phyloP scores from a whole-genome alignment of 2,888 invertebrate species.

The Holacanthella duospinosa region DNA sequence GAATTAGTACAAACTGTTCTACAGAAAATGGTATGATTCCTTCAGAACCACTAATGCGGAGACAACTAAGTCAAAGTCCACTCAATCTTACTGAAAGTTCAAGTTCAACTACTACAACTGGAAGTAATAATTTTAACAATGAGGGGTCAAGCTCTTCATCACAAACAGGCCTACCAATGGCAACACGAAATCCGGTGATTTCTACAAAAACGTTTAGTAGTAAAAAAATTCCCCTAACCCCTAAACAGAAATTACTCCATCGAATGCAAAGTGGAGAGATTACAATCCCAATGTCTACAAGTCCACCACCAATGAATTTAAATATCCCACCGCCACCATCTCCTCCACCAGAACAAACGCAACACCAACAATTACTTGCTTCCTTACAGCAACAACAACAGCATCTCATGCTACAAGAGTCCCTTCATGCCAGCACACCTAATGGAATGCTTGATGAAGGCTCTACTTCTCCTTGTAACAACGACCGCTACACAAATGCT shows the following conservation, averaged over 20 bases:
- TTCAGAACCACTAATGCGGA: background rate
- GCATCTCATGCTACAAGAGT: background rate
- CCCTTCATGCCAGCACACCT: background rate
- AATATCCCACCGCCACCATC: background rate
- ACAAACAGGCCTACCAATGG: background rate
- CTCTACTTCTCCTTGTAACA: background rate
- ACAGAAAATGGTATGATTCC: background rate
- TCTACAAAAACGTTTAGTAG: background rate
- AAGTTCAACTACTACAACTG: background rate
- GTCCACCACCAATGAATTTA: conserved; percentile 6
- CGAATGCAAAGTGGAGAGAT: conserved; percentile 30
- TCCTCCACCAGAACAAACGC: conserved; percentile 17
- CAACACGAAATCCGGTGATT: background rate
- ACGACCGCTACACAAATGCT: background rate
- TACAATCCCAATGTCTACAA: conserved; percentile 13
- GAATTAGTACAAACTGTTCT: background rate
- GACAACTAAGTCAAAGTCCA: conserved; percentile 2
- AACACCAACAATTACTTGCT: conserved; percentile 17
- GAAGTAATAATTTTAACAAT: no score
- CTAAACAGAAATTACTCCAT: conserved; percentile 35
- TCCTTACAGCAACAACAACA: conserved; percentile 9
- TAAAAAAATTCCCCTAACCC: conserved; percentile 35
- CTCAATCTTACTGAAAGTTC: conserved; percentile 3
- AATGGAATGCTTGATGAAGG: background rate
- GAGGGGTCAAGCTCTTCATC: background rate